These are phyloP conservation scores for Triops longicaudatus DNA, from an alignment of 1,140 invertebrate genomes.

Conservation along the genomic window DNA sequence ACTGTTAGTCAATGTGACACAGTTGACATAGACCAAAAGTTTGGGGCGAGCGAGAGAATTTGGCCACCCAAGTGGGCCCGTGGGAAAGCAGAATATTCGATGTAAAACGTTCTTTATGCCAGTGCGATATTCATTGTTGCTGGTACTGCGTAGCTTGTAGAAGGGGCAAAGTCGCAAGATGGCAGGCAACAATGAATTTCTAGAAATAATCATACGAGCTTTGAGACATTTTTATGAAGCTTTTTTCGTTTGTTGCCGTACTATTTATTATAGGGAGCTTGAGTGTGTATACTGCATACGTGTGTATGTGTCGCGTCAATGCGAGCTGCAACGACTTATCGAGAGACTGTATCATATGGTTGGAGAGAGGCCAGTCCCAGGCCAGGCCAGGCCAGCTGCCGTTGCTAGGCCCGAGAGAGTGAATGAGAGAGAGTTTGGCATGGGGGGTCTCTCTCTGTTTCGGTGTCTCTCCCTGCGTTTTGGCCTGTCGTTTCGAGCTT, in stretches of 20 bases:
- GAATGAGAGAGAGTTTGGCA: background rate
- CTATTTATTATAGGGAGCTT: background rate
- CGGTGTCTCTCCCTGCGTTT: background rate
- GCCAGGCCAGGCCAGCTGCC: background rate
- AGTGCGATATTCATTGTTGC: too few species aligned
- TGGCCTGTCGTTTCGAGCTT: background rate
- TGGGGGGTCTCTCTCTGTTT: background rate
- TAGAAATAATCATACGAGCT: too few species aligned
- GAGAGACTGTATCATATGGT: background rate
- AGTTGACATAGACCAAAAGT: background rate
- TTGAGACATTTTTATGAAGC: too few species aligned
- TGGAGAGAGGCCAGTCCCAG: background rate
- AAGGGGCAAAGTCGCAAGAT: too few species aligned
- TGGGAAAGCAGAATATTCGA: background rate
- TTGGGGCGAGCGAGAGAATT: background rate
- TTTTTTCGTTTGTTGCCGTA: too few species aligned
- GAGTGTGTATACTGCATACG: background rate
- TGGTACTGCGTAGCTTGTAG: too few species aligned
- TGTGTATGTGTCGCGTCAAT: background rate
- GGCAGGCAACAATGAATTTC: too few species aligned
- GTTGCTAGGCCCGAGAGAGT: background rate
- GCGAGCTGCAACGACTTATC: background rate
- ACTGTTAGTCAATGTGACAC: too few species aligned
- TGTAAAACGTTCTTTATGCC: too few species aligned
- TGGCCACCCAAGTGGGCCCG: conserved; percentile 9